Evolutionary conservation across 2,797 vertebrate genomes (phyloP), one percentile per base, ranked within the genome.

Genomic region (Lithobates pipiens): DNA sequence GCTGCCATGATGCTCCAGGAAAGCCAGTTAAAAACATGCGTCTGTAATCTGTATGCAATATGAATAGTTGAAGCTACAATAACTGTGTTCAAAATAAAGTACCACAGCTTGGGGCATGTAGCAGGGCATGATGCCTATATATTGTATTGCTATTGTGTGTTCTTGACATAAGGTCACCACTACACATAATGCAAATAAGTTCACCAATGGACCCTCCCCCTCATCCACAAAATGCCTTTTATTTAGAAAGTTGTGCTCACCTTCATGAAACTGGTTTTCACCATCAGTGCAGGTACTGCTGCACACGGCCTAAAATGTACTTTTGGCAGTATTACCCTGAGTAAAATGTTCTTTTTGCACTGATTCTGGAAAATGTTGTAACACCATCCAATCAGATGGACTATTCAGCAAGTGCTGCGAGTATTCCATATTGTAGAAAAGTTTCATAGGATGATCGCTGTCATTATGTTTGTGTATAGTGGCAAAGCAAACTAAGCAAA

Each of bases 341-440:
- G 1, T 16, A 3, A 10, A 23, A 16, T 57, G 23, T 57, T 23
- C 54, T 57, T 21, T 39, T 72, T 72, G 34, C 34, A 42, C 9
- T 72, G n/a, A 36, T 42, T 72, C n/a, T 39, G 9, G 34, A n/a
- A n/a, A 23, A 42, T 72, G 8, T 69, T 80, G 6, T 54, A 27
- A 25, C 10, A 32, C 44, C 67, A n/a, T 29, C 44, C 39, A 39
- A 50, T 50, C 18, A 23, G 54, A 8, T 23, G 21, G 18, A 54
- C 29, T 39, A 46, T 27, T 80, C 27, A 18, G 34, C 23, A 11
- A 68, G 46, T 80, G 36, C 46, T 80, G 67, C 42, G 72, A 72
- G 79, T 39, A 57, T 36, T 36, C n/a, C 9, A n/a, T 72, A 7
- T 46, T 57, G 18, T 46, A 54, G 36, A 10, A 4, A 44, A 27